Percentiles rank a stretch among this genome's conserved stretches.
These are phyloP conservation scores for Sitta carolinensis DNA, from an alignment of 2,797 vertebrate species.

Conservation along the genomic window DNA sequence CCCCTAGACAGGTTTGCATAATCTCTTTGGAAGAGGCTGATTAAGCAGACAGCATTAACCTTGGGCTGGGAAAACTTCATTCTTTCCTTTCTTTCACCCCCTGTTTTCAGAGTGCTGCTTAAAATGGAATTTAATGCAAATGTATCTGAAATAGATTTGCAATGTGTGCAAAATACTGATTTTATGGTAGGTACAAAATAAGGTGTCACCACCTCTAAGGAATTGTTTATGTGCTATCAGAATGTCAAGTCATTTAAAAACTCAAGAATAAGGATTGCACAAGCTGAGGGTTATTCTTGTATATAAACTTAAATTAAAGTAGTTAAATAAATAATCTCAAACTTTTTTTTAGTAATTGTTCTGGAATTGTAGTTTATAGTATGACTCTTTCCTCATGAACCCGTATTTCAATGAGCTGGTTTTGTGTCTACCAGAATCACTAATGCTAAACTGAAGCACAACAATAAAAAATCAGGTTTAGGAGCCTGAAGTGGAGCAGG, in stretches of 20 bases:
- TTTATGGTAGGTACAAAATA: background rate
- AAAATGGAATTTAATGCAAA: background rate
- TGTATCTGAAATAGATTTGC: background rate
- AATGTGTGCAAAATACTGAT: background rate
- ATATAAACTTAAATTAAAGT: background rate
- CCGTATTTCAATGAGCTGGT: background rate
- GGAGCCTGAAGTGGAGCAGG: background rate
- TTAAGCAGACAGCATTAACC: background rate
- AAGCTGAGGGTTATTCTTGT: background rate
- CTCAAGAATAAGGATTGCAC: background rate
- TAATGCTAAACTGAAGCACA: background rate
- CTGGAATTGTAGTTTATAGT: background rate
- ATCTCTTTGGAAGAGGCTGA: slow-evolving; percentile 18
- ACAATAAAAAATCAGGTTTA: background rate
- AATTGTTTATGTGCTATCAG: background rate
- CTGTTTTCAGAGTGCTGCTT: background rate
- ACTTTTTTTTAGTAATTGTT: background rate
- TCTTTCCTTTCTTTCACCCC: background rate
- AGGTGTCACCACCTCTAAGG: background rate
- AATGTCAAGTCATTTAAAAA: background rate
- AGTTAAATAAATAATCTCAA: background rate
- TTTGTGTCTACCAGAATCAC: background rate
- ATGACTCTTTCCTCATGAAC: background rate
- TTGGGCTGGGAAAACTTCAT: background rate
- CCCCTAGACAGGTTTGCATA: slow-evolving; percentile 7